Evolutionary conservation across 2,888 invertebrate species (phyloP).

Genomic region (Chaetoderma sp.): DNA sequence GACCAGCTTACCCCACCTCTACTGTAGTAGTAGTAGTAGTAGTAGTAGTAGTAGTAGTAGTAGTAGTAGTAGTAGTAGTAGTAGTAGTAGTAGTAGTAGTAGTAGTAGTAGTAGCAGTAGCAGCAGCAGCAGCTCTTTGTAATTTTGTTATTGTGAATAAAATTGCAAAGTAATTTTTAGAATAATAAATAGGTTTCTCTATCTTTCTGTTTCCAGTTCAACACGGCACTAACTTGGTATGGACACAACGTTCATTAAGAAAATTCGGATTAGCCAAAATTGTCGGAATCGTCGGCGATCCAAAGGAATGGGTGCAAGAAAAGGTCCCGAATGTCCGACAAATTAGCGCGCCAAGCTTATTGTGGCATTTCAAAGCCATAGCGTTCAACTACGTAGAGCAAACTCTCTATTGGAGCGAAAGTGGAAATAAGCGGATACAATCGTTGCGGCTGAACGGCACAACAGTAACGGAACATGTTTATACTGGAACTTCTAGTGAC

Average conservation of each 20-base stretch:
- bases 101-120: too few relatives aligned
- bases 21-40: too few relatives aligned
- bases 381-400: slow-evolving; percentile 50
- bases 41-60: too few relatives aligned
- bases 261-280: slow-evolving; percentile 51
- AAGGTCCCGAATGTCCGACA: slow-evolving; percentile 52
- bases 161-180: too few relatives aligned
- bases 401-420: slow-evolving; percentile 58
- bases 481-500: slow-evolving; percentile 56
- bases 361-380: slow-evolving; percentile 61
- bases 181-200: too few relatives aligned
- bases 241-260: slow-evolving; percentile 55
- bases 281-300: slow-evolving; percentile 60
- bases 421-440: slow-evolving; percentile 54
- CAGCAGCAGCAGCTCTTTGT: too few relatives aligned
- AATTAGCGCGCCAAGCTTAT: slow-evolving; percentile 59
- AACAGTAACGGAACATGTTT: slow-evolving; percentile 50
- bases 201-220: slow-evolving; percentile 48
- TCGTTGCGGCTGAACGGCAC: slow-evolving; percentile 40
- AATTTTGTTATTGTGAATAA: too few relatives aligned
- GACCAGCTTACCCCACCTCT: too few relatives aligned
- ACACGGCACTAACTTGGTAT: slow-evolving; percentile 59
- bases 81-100: too few relatives aligned
- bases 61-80: too few relatives aligned
- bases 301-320: slow-evolving; percentile 54